Evolutionary conservation across 2,888 invertebrate species (phyloP).

Genomic region (Drosophila vallismaia): DNA sequence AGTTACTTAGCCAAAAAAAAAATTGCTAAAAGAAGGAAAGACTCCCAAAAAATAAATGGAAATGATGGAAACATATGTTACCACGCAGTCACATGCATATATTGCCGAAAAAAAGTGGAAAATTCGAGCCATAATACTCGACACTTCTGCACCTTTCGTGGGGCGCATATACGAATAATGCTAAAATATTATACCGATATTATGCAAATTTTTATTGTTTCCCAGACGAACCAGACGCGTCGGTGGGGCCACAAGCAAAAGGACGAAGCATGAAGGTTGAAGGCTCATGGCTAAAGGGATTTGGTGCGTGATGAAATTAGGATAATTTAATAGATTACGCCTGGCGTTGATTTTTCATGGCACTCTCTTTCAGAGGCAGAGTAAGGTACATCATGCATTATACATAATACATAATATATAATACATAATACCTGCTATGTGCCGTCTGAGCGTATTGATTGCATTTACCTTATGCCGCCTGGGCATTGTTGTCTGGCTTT

Average conservation of each 20-base stretch:
- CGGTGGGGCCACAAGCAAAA: conserved; percentile 5
- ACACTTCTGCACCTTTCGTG: conserved; percentile 72
- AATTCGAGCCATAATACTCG: conserved; percentile 55
- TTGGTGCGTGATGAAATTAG: conserved; percentile 79
- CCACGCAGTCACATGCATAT: conserved; percentile 18
- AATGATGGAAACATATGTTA: conserved; percentile 64
- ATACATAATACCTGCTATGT: conserved; percentile 68
- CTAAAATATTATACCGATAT: conserved; percentile 82
- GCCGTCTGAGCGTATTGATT: conserved; percentile 76
- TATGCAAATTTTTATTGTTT: conserved; percentile 82
- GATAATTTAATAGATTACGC: conserved; percentile 79
- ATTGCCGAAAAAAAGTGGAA: conserved; percentile 4
- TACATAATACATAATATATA: conserved; percentile 58
- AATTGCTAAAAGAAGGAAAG: not conserved
- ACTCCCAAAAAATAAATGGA: conserved; percentile 4
- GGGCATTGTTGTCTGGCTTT: conserved; percentile 68
- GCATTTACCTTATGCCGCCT: conserved; percentile 61
- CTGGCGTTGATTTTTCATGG: conserved; percentile 72
- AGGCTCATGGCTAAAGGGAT: conserved; percentile 67
- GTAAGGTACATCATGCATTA: conserved; percentile 58
- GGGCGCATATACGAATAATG: conserved; percentile 57
- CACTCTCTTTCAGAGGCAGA: conserved; percentile 26
- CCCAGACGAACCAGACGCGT: conserved; percentile 48
- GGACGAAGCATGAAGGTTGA: conserved; percentile 36
- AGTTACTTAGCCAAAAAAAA: conserved; percentile 22